Conservation (phyloP, 1,140 invertebrate genomes). For the Leptoteleia sp. region DNA sequence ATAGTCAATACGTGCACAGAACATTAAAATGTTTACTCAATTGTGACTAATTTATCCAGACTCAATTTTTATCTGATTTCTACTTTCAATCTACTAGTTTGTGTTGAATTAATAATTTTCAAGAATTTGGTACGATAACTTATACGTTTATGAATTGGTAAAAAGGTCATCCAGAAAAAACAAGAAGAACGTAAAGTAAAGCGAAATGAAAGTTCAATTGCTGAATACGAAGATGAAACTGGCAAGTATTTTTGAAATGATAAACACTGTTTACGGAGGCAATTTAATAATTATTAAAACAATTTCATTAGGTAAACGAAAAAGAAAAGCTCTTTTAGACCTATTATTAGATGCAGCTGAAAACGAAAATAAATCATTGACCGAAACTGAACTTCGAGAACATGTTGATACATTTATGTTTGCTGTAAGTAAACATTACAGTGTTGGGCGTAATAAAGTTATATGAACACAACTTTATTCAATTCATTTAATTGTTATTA, state of each 20-base stretch:
- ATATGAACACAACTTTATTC: too few species aligned
- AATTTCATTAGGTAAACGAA: conserved; percentile 73
- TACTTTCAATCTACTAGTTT: too few species aligned
- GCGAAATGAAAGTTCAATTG: not conserved
- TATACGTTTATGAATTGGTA: not conserved
- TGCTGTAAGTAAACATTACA: conserved; percentile 84
- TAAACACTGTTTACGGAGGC: too few species aligned
- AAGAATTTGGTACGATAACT: not conserved
- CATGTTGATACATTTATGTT: conserved; percentile 91
- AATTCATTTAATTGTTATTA: too few species aligned
- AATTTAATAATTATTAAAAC: too few species aligned
- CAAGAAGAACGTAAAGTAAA: conserved; percentile 44
- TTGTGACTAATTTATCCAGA: too few species aligned
- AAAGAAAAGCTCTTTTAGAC: conserved; percentile 85
- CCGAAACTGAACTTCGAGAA: conserved; percentile 85
- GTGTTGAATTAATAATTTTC: too few species aligned
- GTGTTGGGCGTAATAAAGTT: conserved; percentile 11
- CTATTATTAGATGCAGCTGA: conserved; percentile 84
- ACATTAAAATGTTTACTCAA: too few species aligned
- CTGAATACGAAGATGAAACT: conserved; percentile 33
- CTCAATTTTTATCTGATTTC: too few species aligned
- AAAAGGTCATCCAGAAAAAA: conserved; percentile 58
- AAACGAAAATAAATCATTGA: conserved; percentile 81
- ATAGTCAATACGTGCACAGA: too few species aligned
- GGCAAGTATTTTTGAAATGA: conserved; percentile 20